Conservation (phyloP, 92 coral and sea anemone species). For the Palythoa grandiflora region DNA sequence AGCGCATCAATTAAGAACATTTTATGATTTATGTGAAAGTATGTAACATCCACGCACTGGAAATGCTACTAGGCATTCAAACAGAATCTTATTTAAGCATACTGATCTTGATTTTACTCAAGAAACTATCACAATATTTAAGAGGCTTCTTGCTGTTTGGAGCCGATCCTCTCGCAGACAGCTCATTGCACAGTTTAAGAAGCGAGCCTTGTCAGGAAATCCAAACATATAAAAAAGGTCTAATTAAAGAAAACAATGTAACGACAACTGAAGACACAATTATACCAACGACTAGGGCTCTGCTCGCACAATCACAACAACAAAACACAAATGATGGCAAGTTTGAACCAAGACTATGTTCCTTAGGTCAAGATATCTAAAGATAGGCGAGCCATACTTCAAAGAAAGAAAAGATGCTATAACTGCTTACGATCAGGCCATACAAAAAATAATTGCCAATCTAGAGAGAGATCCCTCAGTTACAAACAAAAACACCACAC, state of each 20-base stretch:
- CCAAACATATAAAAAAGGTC: no score
- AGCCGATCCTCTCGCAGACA: no score
- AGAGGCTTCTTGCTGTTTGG: no score
- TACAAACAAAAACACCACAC: conserved; percentile 69
- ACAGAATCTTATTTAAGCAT: no score
- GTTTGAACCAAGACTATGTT: conserved; percentile 18
- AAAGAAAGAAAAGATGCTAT: conserved; percentile 53
- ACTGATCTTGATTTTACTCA: no score
- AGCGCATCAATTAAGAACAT: no score
- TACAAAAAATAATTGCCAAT: conserved; percentile 48
- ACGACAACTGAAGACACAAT: conserved; percentile 8
- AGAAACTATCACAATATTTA: no score
- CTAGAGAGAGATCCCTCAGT: conserved; percentile 57
- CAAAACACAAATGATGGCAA: background rate
- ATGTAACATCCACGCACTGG: no score
- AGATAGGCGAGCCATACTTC: conserved; percentile 44
- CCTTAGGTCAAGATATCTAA: conserved; percentile 27
- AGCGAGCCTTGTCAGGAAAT: no score
- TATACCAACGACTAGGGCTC: conserved; percentile 5
- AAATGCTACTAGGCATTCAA: no score
- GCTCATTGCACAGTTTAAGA: no score
- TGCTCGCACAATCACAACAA: conserved; percentile 16
- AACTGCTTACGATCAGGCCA: conserved; percentile 61
- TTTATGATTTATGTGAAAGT: no score
- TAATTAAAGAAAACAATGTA: background rate